Evolutionary conservation across 92 coral and sea anemone genomes (phyloP), one percentile per base, ranked within the genome.

Genomic region (Palythoa caribaeorum): DNA sequence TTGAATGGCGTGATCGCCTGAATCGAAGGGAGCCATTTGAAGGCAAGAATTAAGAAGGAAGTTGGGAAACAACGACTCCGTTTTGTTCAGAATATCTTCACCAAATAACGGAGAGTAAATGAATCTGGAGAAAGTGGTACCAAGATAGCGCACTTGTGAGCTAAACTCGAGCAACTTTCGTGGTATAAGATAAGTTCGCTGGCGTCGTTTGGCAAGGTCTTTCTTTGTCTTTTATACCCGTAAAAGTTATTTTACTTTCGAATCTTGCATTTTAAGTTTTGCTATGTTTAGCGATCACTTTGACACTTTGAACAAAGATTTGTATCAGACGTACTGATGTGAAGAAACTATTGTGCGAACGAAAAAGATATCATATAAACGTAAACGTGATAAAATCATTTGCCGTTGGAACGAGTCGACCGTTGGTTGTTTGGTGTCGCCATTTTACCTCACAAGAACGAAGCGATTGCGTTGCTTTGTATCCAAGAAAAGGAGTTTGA

Each of bases 381-480:
- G 55, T 68, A 66, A 68, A 40, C 50, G 9, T 28, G 40, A 51
- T 55, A 77, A 53, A 54, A 13, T 37, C 3, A 39, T 59, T 51
- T 28, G 44, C 63, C 68, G 55, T 78, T 78, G 69, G 83, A 78
- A 78, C 70, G 83, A 78, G 10, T 36, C 75, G 38, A 47, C 86
- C 66, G 86, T 81, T 81, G 83, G 76, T 68, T 94, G 92, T 90
- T 93, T 83, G 94, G 83, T 95, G 96, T 95, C 98, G 98, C 98
- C 98, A 95, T 95, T 91, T 95, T 93, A 93, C 98, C 93, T 87
- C 91, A 87, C 94, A 78, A 66, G 78, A 89, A 76, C 93, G 66
- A 81, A 81, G 76, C 86, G 63, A 81, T 81, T 81, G 44, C 86
- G 86, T 66, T 21, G 86, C 75, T 81, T 81, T 81, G 76, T 44